These are phyloP conservation scores for Bungarus multicinctus DNA, from an alignment of 2,113 vertebrate species.

Conservation along the genomic window DNA sequence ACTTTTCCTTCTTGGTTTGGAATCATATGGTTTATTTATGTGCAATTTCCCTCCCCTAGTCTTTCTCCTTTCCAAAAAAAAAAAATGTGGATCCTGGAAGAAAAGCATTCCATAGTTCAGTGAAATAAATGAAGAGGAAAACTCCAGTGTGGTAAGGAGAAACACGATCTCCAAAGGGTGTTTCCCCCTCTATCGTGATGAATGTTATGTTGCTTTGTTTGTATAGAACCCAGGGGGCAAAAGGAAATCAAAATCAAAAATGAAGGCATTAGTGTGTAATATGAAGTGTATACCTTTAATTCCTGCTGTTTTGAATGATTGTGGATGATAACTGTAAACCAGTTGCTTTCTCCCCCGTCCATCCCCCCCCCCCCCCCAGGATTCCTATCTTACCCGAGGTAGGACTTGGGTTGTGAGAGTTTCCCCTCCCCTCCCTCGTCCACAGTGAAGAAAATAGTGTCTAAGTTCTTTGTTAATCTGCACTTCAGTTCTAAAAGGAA, in stretches of 20 bases:
- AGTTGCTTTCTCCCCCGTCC: slow-evolving; percentile 60
- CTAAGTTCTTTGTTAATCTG: slow-evolving; percentile 78
- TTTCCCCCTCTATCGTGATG: slow-evolving; percentile 42
- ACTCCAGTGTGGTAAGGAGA: slow-evolving; percentile 82
- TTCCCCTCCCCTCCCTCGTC: slow-evolving; percentile 32
- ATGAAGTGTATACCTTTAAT: slow-evolving; percentile 81
- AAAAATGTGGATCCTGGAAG: slow-evolving; percentile 82
- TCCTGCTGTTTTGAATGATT: slow-evolving; percentile 77
- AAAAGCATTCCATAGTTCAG: slow-evolving; percentile 85
- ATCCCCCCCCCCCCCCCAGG: slow-evolving; percentile 49
- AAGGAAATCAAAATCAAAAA: slow-evolving; percentile 24
- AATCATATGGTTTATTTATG: slow-evolving; percentile 87
- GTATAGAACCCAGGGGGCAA: slow-evolving; percentile 68
- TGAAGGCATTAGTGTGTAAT: slow-evolving; percentile 76
- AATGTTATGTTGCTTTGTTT: slow-evolving; percentile 70
- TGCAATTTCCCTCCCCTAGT: slow-evolving; percentile 81
- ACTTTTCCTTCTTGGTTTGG: slow-evolving; percentile 72
- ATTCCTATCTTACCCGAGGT: slow-evolving; percentile 58
- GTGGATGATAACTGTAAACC: slow-evolving; percentile 75
- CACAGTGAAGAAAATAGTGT: slow-evolving; percentile 74
- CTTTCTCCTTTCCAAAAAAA: slow-evolving; percentile 13
- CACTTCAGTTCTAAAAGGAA: slow-evolving; percentile 79
- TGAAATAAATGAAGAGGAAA: slow-evolving; percentile 79
- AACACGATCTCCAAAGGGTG: slow-evolving; percentile 68
- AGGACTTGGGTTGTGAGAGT: slow-evolving; percentile 68